Evolutionary conservation across 2,797 vertebrate species (phyloP).

Genomic region (Clarias platycephalus): DNA sequence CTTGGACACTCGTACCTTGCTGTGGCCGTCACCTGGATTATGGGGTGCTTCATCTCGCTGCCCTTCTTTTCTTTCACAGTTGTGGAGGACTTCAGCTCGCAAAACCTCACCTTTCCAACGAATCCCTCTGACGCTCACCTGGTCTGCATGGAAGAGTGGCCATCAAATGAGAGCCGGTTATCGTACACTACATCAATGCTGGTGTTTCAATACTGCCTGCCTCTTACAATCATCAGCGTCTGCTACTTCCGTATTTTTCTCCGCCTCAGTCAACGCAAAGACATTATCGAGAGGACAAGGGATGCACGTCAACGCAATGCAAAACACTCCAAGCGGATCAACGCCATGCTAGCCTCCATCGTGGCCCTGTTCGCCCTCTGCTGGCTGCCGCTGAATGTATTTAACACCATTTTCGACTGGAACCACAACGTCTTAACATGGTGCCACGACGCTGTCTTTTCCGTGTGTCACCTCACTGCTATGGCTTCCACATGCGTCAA

Average conservation of each 20-base stretch:
- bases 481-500: conserved; percentile 84
- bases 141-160: conserved; percentile 81
- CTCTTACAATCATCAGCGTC: conserved; percentile 73
- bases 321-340: conserved; percentile 75
- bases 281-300: conserved; percentile 78
- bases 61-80: conserved; percentile 77
- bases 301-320: conserved; percentile 68
- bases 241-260: conserved; percentile 83
- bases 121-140: conserved; percentile 61
- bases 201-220: conserved; percentile 81
- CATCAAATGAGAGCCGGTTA: conserved; percentile 67
- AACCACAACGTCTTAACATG: conserved; percentile 73
- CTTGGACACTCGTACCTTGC: conserved; percentile 81
- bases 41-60: conserved; percentile 77
- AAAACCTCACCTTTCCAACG: conserved; percentile 74
- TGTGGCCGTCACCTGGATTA: conserved; percentile 76
- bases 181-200: conserved; percentile 82
- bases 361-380: conserved; percentile 78
- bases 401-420: conserved; percentile 85
- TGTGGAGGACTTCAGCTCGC: conserved; percentile 68
- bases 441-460: conserved; percentile 81
- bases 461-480: conserved; percentile 79
- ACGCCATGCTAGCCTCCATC: conserved; percentile 78
- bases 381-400: conserved; percentile 82
- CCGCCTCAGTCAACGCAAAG: conserved; percentile 76